These are phyloP conservation scores for Alcedo quadribrachys DNA, from an alignment of 2,797 vertebrate genomes.

Conservation along the genomic window DNA sequence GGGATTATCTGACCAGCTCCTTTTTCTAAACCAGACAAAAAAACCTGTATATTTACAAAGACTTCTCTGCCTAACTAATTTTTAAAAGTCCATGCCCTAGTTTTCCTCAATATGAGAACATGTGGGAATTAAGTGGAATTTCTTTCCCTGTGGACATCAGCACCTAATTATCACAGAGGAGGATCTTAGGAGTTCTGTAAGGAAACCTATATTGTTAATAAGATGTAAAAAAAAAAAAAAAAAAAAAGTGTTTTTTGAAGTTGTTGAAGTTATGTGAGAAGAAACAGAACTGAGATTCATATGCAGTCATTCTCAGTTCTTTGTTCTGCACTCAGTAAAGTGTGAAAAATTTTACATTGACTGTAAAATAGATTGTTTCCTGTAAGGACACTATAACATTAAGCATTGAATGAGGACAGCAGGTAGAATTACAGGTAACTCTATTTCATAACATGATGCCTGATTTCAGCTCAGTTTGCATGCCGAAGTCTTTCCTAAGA, in stretches of 20 bases:
- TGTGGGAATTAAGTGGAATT: background rate
- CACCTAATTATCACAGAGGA: background rate
- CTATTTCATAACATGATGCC: background rate
- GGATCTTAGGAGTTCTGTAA: background rate
- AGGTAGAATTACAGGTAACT: background rate
- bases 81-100: background rate
- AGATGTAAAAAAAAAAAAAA: background rate
- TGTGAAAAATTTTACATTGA: fast-evolving
- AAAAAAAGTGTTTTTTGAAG: background rate
- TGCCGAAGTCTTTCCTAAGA: background rate
- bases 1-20: background rate
- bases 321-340: fast-evolving
- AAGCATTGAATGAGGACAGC: background rate
- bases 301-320: background rate
- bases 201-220: background rate
- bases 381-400: background rate
- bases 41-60: background rate
- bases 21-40: background rate
- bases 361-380: background rate
- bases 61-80: background rate
- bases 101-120: background rate
- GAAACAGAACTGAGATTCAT: background rate
- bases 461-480: background rate
- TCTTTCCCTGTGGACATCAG: fast-evolving
- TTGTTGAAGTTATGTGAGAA: background rate